A percentile compares a stretch with the other conserved stretches of the same genome.
phyloP scores from a whole-genome alignment of 2,888 invertebrate genomes.

The Leptopilina myrica region DNA sequence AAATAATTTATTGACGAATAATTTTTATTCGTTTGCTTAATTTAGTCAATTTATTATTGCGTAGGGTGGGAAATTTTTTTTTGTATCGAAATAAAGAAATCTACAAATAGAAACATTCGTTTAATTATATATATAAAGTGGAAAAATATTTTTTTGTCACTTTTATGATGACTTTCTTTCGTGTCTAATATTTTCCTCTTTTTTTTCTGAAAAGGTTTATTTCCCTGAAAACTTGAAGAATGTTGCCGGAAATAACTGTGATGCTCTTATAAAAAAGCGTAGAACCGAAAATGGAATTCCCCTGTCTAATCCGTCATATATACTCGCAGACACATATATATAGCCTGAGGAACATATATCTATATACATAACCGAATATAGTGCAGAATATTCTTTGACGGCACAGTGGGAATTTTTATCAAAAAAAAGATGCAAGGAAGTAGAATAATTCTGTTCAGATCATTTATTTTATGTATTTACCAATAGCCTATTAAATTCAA shows the following conservation, averaged over 20 bases:
- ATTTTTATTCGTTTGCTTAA: too few relatives aligned
- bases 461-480: conserved; percentile 22
- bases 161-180: too few relatives aligned
- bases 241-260: conserved; percentile 4
- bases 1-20: too few relatives aligned
- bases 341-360: too few relatives aligned
- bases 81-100: too few relatives aligned
- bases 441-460: not conserved
- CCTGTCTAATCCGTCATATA: conserved; percentile 18
- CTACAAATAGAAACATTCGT: too few relatives aligned
- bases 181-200: too few relatives aligned
- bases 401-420: not conserved
- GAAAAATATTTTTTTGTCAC: too few relatives aligned
- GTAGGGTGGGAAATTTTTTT: too few relatives aligned
- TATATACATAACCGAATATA: not conserved
- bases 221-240: not conserved
- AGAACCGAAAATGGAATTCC: conserved; percentile 27
- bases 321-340: not conserved
- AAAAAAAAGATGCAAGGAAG: conserved; percentile 3
- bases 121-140: too few relatives aligned
- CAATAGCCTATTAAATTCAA: not conserved
- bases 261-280: not conserved
- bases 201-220: not conserved
- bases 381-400: not conserved
- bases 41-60: too few relatives aligned